These are phyloP conservation scores for Galeruca laticollis DNA, from an alignment of 2,888 invertebrate genomes.

Conservation along the genomic window DNA sequence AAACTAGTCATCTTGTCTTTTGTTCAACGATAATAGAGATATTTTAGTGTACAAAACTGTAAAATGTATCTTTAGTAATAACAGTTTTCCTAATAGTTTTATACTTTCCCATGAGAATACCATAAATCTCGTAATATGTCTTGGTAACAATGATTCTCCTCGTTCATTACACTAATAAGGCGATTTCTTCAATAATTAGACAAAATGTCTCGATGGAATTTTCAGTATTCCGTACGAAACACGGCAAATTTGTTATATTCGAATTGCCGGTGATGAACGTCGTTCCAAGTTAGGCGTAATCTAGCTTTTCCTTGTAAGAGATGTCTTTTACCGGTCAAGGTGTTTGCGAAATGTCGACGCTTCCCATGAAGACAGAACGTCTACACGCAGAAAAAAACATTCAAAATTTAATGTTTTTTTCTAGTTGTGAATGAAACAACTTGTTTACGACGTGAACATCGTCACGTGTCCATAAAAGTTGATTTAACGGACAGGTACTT, in stretches of 20 bases:
- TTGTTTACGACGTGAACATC: too few species aligned
- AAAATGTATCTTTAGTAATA: neutral
- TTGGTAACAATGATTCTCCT: constrained; percentile 28
- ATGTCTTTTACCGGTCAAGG: constrained; percentile 46
- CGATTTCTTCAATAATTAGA: constrained; percentile 37
- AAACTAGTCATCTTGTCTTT: too few species aligned
- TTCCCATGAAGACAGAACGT: constrained; percentile 28
- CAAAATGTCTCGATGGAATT: constrained; percentile 36
- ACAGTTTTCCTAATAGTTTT: constrained; percentile 29
- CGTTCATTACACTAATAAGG: constrained; percentile 28
- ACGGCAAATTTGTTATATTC: constrained; percentile 47
- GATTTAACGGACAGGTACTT: too few species aligned
- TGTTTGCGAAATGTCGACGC: constrained; percentile 53
- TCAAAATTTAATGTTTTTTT: neutral
- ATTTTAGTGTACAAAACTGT: neutral
- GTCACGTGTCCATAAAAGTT: too few species aligned
- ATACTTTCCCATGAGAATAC: constrained; percentile 25
- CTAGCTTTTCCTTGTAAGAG: constrained; percentile 42
- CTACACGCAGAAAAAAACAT: constrained; percentile 21
- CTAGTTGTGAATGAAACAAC: neutral
- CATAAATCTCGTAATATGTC: constrained; percentile 17
- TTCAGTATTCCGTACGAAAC: constrained; percentile 41
- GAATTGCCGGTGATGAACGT: constrained; percentile 47
- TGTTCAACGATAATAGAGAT: neutral
- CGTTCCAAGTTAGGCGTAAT: constrained; percentile 35